Evolutionary conservation across 2,797 vertebrate species (phyloP).

Genomic region (Myoxocephalus aenaeus): DNA sequence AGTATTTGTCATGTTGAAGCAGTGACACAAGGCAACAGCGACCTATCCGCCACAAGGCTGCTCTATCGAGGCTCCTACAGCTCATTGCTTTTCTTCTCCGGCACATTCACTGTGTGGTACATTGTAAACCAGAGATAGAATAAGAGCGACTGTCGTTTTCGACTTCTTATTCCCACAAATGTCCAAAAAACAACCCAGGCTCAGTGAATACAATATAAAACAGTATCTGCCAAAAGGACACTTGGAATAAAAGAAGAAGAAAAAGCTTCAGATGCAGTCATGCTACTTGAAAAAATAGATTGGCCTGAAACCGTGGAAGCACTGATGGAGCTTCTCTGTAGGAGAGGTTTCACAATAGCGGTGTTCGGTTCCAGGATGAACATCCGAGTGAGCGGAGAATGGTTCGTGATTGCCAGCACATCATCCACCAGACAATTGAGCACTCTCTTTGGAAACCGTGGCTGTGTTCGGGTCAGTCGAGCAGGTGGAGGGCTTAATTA

Average conservation of each 20-base stretch:
- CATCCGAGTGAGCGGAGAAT: slow-evolving; percentile 26
- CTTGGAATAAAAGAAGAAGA: neutral
- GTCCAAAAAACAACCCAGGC: neutral
- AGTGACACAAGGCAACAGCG: neutral
- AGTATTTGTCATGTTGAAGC: neutral
- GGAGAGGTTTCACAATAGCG: slow-evolving; percentile 53
- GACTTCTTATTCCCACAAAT: too few relatives aligned
- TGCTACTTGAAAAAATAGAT: slow-evolving; percentile 32
- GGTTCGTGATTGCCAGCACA: slow-evolving; percentile 43
- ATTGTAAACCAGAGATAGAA: neutral
- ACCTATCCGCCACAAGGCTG: neutral
- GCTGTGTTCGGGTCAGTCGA: slow-evolving; percentile 35
- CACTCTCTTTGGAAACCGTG: slow-evolving; percentile 35
- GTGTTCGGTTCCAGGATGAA: slow-evolving; percentile 37
- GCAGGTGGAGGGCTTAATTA: slow-evolving; percentile 46
- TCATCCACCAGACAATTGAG: slow-evolving; percentile 52
- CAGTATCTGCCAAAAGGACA: neutral
- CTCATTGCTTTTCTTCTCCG: neutral
- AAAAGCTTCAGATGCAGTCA: slow-evolving; percentile 2
- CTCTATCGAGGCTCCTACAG: neutral
- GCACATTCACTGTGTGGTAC: neutral
- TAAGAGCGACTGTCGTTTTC: too few relatives aligned
- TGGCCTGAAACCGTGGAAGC: slow-evolving; percentile 30
- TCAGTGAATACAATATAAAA: neutral
- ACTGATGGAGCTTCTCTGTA: slow-evolving; percentile 31